Conservation (phyloP, 2,888 invertebrate genomes). For the Drosophila acutilabella region DNA sequence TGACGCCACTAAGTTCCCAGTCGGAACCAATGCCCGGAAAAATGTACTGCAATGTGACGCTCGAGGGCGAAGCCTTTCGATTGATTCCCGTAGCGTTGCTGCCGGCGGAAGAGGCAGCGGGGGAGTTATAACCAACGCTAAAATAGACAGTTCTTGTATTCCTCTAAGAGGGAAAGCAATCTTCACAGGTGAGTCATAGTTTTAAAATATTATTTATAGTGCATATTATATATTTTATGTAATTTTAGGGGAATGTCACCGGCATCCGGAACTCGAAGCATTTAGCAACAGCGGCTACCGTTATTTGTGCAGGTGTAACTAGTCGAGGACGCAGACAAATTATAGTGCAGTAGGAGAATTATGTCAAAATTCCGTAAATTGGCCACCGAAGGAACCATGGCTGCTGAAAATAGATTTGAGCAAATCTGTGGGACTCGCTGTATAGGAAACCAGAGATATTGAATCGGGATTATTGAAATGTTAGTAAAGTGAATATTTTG, state of each 20-base stretch:
- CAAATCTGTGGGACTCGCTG: too few relatives aligned
- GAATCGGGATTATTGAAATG: neutral
- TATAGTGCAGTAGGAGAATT: neutral
- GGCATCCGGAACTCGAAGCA: slow-evolving; percentile 22
- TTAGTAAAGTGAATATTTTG: neutral
- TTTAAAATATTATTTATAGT: too few relatives aligned
- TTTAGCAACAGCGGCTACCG: slow-evolving; percentile 23
- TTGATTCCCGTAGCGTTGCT: slow-evolving; percentile 46
- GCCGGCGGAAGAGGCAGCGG: slow-evolving; percentile 16
- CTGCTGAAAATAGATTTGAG: neutral
- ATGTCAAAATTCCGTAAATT: neutral
- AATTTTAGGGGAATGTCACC: slow-evolving; percentile 14
- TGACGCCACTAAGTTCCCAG: slow-evolving; percentile 31
- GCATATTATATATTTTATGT: neutral
- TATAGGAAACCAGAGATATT: too few relatives aligned
- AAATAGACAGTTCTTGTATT: neutral
- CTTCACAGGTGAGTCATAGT: slow-evolving; percentile 18
- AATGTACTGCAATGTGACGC: slow-evolving; percentile 19
- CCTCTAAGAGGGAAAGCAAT: slow-evolving; percentile 15
- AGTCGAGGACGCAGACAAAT: slow-evolving; percentile 6
- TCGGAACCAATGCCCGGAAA: slow-evolving; percentile 31
- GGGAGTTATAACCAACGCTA: slow-evolving; percentile 28
- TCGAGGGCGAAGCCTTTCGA: slow-evolving; percentile 53
- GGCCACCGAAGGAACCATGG: neutral
- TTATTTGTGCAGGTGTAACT: slow-evolving; percentile 24